Evolutionary conservation across 2,113 vertebrate genomes (phyloP).

Genomic region (Argyrosomus japonicus): DNA sequence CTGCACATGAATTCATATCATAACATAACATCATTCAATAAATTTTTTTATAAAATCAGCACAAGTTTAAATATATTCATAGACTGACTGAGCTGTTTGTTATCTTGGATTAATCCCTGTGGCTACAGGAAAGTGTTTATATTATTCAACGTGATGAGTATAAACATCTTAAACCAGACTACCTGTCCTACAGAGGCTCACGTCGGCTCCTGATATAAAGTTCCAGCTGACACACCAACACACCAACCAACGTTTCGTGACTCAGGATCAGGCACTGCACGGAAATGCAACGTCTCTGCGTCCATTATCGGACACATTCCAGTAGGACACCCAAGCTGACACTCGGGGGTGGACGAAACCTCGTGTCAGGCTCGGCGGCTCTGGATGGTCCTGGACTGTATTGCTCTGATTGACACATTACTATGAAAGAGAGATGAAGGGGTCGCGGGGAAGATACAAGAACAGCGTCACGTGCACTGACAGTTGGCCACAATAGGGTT

Average conservation of each 20-base stretch:
- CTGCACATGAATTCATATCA: too few species aligned
- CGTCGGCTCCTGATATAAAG: background rate
- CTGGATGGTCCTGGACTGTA: background rate
- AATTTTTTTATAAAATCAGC: too few species aligned
- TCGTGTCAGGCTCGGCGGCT: background rate
- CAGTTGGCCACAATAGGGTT: background rate
- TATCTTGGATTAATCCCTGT: too few species aligned
- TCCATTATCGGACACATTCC: conserved; percentile 49
- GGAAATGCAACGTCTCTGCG: background rate
- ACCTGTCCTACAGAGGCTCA: background rate
- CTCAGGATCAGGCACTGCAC: conserved; percentile 25
- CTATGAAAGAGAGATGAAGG: background rate
- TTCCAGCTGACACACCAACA: background rate
- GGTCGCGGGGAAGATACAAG: background rate
- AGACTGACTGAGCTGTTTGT: too few species aligned
- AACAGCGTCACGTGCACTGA: background rate
- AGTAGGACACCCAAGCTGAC: background rate
- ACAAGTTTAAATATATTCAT: too few species aligned
- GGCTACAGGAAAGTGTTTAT: too few species aligned
- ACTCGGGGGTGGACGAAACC: too few species aligned
- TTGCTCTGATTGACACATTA: background rate
- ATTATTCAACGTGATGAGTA: too few species aligned
- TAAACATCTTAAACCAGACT: too few species aligned
- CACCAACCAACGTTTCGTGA: conserved; percentile 26
- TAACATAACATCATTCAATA: too few species aligned